These are phyloP conservation scores for Hypsopygia costalis DNA, from an alignment of 2,888 invertebrate genomes.

Conservation along the genomic window DNA sequence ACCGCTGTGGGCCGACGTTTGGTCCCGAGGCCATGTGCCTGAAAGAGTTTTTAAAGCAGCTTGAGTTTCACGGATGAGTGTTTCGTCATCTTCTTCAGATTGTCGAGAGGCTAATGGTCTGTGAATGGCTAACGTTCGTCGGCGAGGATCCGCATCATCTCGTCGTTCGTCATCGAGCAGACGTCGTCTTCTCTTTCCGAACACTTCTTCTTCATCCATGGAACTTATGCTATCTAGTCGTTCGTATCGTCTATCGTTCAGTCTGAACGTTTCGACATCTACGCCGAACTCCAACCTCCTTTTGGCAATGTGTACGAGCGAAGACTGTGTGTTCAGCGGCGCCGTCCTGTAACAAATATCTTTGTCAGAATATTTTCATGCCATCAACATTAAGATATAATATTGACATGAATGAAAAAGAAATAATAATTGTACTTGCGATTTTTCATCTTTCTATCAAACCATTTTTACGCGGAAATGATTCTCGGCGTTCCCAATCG, in stretches of 20 bases:
- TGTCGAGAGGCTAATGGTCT: slow-evolving; percentile 59
- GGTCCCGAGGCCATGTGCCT: slow-evolving; percentile 89
- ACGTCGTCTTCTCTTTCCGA: slow-evolving; percentile 65
- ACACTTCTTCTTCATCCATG: slow-evolving; percentile 65
- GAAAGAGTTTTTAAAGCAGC: slow-evolving; percentile 93
- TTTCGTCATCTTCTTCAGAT: slow-evolving; percentile 86
- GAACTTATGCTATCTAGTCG: slow-evolving; percentile 59
- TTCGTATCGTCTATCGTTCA: slow-evolving; percentile 55
- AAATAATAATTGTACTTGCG: slow-evolving; percentile 69
- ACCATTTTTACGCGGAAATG: slow-evolving; percentile 81
- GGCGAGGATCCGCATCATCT: slow-evolving; percentile 45
- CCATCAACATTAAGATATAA: slow-evolving; percentile 27
- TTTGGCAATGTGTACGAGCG: slow-evolving; percentile 85
- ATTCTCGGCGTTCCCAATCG: slow-evolving; percentile 78
- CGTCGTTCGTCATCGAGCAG: slow-evolving; percentile 68
- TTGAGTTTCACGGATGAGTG: slow-evolving; percentile 92
- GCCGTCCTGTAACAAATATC: slow-evolving; percentile 72
- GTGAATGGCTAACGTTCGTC: slow-evolving; percentile 44
- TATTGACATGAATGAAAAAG: slow-evolving; percentile 38
- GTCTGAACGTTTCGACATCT: slow-evolving; percentile 69
- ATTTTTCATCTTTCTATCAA: slow-evolving; percentile 80
- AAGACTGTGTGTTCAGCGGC: slow-evolving; percentile 77
- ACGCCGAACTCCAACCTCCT: slow-evolving; percentile 84
- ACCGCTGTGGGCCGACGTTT: slow-evolving; percentile 82
- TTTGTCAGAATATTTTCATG: slow-evolving; percentile 30